These are phyloP conservation scores for Lithobates sylvaticus DNA, from an alignment of 2,797 vertebrate species.

Conservation along the genomic window DNA sequence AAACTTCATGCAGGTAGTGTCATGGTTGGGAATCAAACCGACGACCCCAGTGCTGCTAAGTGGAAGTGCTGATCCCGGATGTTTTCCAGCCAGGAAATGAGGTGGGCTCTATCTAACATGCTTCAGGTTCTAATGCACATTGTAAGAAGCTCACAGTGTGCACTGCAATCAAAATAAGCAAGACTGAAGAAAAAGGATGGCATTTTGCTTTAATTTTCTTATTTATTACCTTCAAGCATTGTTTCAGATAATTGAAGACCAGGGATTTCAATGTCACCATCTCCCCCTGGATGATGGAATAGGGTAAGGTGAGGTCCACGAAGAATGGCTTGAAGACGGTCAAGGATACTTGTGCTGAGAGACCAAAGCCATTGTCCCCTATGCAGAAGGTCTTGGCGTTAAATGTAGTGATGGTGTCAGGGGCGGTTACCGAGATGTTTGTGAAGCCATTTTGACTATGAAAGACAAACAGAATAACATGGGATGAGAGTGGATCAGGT, in stretches of 20 bases:
- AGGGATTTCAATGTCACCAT: neutral
- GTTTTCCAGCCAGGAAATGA: too few relatives aligned
- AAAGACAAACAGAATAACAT: neutral
- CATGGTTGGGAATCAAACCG: too few relatives aligned
- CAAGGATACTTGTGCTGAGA: constrained; percentile 5
- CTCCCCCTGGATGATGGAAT: constrained; percentile 27
- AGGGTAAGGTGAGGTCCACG: constrained; percentile 11
- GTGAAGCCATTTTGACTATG: neutral
- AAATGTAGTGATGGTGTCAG: constrained; percentile 33
- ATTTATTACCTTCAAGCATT: constrained; percentile 37
- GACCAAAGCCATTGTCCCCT: constrained; percentile 11
- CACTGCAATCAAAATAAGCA: too few relatives aligned
- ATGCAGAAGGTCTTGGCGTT: constrained; percentile 22
- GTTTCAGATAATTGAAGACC: constrained; percentile 27
- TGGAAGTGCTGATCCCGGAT: too few relatives aligned
- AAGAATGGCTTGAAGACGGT: constrained; percentile 27
- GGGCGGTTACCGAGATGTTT: neutral
- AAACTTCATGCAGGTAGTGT: too few relatives aligned
- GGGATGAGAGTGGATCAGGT: too few relatives aligned
- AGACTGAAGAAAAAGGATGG: too few relatives aligned
- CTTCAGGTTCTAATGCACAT: too few relatives aligned
- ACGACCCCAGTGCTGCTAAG: too few relatives aligned
- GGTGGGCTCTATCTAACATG: too few relatives aligned
- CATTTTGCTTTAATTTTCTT: neutral
- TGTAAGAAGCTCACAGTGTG: too few relatives aligned